Evolutionary conservation across 2,113 vertebrate species (phyloP), one percentile per base, ranked within the genome.

Genomic region (Leiothrix lutea): DNA sequence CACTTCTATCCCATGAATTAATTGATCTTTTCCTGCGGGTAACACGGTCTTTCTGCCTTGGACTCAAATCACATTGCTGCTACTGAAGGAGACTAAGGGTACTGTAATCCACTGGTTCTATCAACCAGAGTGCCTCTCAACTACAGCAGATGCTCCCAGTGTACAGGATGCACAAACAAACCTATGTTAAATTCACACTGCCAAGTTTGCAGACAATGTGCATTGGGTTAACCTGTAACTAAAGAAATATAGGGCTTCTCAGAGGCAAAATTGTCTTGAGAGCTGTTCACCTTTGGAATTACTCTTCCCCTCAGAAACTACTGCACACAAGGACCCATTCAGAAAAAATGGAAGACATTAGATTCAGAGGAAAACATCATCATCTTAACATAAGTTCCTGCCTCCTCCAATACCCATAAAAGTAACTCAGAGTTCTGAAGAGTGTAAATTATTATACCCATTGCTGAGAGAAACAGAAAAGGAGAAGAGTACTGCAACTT

Each of bases 201-300:
- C 17, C 58, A 44, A 28, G 28, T 25, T 70, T 10, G 5, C 16
- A 79, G 28, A 45, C 2, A 4, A 42, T 0, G 12, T 4, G 2
- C 44, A n/a, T 4, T 40, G 17, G 4, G 1, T 47, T 66, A 80
- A 74, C 35, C 47, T 62, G 24, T n/a, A 67, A 47, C 47, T 71
- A 54, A 87, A 66, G 51, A 40, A 58, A 74, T 12, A 25, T 0
- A 25, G 20, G 29, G 31, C 33, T 64, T 94, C 67, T 77, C 53
- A 54, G n/a, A 71, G 44, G 51, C 12, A 84, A 91, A 95, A 56
- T 4, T 42, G 11, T 62, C 65, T 62, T 14, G 25, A 84, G 58
- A 93, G 35, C 38, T 42, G 10, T 56, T 73, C 36, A 81, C 13
- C 58, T 89, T 51, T 40, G 61, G 67, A 44, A 9, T 11, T 40